Evolutionary conservation across 2,113 vertebrate genomes (phyloP).

Genomic region (Lepus americanus): DNA sequence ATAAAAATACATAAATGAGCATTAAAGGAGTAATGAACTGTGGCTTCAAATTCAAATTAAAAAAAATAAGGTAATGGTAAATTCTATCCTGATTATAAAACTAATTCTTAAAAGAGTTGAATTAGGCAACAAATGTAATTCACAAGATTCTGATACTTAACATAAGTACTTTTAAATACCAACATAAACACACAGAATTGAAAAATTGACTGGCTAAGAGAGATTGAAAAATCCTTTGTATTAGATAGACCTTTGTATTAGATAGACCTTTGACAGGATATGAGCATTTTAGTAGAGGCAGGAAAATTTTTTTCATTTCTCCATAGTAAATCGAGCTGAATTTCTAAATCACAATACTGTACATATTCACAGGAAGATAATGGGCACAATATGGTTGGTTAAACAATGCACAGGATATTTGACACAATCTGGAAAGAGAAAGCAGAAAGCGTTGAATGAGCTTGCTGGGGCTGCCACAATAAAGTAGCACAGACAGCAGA

Average conservation of each 20-base stretch:
- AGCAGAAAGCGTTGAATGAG: background rate
- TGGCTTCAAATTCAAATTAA: background rate
- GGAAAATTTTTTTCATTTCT: conserved; percentile 27
- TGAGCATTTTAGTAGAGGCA: background rate
- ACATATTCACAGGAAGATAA: background rate
- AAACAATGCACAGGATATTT: background rate
- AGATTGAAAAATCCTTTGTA: background rate
- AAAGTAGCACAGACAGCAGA: background rate
- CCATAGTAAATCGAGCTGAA: conserved; percentile 2
- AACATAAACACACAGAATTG: background rate
- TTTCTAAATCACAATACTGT: background rate
- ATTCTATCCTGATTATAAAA: background rate
- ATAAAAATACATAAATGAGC: background rate
- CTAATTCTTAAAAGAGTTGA: background rate
- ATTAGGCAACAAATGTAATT: background rate
- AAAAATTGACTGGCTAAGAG: background rate
- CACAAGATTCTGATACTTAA: background rate
- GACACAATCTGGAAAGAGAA: background rate
- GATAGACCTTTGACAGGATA: background rate
- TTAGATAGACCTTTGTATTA: background rate
- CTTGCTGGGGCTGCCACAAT: background rate
- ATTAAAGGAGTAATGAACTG: background rate
- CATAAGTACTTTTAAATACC: background rate
- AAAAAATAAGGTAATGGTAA: background rate
- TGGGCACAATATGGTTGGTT: background rate